phyloP scores from a whole-genome alignment of 2,797 vertebrate genomes.

The Falco biarmicus region DNA sequence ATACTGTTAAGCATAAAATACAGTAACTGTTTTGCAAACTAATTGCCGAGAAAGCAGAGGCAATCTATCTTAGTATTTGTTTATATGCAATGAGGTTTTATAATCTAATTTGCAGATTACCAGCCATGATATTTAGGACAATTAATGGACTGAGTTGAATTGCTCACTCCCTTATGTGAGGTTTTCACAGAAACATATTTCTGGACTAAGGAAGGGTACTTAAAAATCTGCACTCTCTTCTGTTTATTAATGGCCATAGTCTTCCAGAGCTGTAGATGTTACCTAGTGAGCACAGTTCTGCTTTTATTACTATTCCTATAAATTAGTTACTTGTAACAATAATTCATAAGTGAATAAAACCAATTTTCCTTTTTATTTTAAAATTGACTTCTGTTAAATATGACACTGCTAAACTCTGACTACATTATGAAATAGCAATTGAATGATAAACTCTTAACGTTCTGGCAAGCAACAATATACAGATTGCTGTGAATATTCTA shows the following conservation, averaged over 20 bases:
- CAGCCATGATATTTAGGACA: constrained; percentile 61
- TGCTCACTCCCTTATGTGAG: constrained; percentile 45
- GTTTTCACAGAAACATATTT: constrained; percentile 46
- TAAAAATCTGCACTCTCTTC: constrained; percentile 46
- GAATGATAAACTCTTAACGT: not conserved
- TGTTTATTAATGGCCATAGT: constrained; percentile 38
- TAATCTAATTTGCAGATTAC: constrained; percentile 73
- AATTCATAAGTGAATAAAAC: constrained; percentile 41
- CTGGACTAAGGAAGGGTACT: constrained; percentile 39
- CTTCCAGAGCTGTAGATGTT: constrained; percentile 18
- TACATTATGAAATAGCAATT: not conserved
- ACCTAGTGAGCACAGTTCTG: constrained; percentile 16
- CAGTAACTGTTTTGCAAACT: constrained; percentile 51
- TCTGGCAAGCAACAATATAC: not conserved
- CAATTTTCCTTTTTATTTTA: constrained; percentile 56
- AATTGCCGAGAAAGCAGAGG: constrained; percentile 40
- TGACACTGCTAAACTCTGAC: not conserved
- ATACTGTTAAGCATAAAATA: constrained; percentile 61
- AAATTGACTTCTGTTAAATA: constrained; percentile 16
- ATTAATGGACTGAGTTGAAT: constrained; percentile 62
- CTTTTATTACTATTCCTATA: constrained; percentile 52
- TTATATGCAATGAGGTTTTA: constrained; percentile 63
- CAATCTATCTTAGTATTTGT: constrained; percentile 45
- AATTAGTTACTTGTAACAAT: constrained; percentile 20
- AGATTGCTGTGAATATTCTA: not conserved